Conservation (phyloP, 2,113 vertebrate genomes). For the Poeciliopsis retropinna region DNA sequence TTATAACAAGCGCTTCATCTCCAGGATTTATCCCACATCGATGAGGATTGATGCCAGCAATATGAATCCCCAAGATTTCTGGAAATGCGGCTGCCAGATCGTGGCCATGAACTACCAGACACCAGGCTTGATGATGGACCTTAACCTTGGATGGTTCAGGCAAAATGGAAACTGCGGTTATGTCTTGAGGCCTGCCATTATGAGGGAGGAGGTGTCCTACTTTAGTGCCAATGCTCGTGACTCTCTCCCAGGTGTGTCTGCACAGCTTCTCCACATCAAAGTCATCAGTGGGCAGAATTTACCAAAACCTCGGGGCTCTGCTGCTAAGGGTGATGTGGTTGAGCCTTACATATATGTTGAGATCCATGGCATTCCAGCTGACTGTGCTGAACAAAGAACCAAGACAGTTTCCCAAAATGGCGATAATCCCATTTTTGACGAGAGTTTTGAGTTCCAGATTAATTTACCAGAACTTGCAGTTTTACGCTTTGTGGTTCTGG, state of each 20-base stretch:
- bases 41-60: slow-evolving; percentile 95
- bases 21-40: slow-evolving; percentile 88
- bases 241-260: slow-evolving; percentile 88
- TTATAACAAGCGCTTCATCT: slow-evolving; percentile 92
- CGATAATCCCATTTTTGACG: slow-evolving; percentile 91
- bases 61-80: slow-evolving; percentile 95
- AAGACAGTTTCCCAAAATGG: slow-evolving; percentile 91
- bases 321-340: slow-evolving; percentile 91
- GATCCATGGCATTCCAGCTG: slow-evolving; percentile 91
- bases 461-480: slow-evolving; percentile 90
- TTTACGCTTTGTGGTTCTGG: slow-evolving; percentile 89
- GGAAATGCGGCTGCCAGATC: slow-evolving; percentile 95
- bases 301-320: slow-evolving; percentile 91
- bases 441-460: slow-evolving; percentile 94
- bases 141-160: slow-evolving; percentile 90
- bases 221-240: slow-evolving; percentile 93
- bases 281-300: slow-evolving; percentile 93
- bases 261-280: slow-evolving; percentile 91
- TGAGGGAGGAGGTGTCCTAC: slow-evolving; percentile 94
- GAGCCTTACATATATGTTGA: slow-evolving; percentile 92
- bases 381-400: slow-evolving; percentile 91
- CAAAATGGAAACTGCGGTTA: slow-evolving; percentile 93
- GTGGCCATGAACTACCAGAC: slow-evolving; percentile 95
- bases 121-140: slow-evolving; percentile 92
- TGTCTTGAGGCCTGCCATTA: slow-evolving; percentile 90